A percentile compares a stretch with the other conserved stretches of the same genome.
These are phyloP conservation scores for Sycobia sp. DNA, from an alignment of 1,140 invertebrate genomes.

Conservation along the genomic window DNA sequence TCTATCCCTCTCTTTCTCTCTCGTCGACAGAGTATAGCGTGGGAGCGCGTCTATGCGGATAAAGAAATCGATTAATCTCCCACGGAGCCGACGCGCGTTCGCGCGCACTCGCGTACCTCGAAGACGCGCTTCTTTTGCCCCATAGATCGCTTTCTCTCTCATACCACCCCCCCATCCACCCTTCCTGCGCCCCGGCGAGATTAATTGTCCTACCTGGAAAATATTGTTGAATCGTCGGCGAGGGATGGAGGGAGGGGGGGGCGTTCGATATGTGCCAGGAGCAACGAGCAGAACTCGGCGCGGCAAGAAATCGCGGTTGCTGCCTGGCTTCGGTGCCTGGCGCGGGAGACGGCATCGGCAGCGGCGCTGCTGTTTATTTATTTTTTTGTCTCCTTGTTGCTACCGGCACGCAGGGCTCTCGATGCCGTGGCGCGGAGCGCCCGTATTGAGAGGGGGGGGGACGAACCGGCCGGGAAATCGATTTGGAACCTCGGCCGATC, in stretches of 20 bases:
- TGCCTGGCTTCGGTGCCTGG: too few species aligned
- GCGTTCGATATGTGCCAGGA: conserved; percentile 7
- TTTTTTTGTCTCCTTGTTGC: too few species aligned
- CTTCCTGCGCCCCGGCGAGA: conserved; percentile 41
- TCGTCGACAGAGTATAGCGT: neutral
- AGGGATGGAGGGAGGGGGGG: conserved; percentile 15
- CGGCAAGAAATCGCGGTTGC: conserved; percentile 3
- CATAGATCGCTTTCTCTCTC: conserved; percentile 46
- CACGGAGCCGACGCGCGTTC: conserved; percentile 30
- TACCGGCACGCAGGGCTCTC: too few species aligned
- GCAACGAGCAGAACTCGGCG: conserved; percentile 6
- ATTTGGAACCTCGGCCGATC: too few species aligned
- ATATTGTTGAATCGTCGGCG: conserved; percentile 25
- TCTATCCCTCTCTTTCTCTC: neutral
- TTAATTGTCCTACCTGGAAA: conserved; percentile 41
- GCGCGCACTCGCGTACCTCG: conserved; percentile 9
- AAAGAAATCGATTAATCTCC: conserved; percentile 48
- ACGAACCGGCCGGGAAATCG: too few species aligned
- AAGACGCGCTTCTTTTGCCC: conserved; percentile 44
- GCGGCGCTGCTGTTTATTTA: too few species aligned
- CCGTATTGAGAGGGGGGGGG: too few species aligned
- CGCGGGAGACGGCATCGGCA: too few species aligned
- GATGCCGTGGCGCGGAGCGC: too few species aligned
- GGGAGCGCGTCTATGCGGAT: conserved; percentile 37
- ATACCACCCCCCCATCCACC: too few species aligned